These are phyloP conservation scores for Volucella inflata DNA, from an alignment of 2,888 invertebrate genomes.

Conservation along the genomic window DNA sequence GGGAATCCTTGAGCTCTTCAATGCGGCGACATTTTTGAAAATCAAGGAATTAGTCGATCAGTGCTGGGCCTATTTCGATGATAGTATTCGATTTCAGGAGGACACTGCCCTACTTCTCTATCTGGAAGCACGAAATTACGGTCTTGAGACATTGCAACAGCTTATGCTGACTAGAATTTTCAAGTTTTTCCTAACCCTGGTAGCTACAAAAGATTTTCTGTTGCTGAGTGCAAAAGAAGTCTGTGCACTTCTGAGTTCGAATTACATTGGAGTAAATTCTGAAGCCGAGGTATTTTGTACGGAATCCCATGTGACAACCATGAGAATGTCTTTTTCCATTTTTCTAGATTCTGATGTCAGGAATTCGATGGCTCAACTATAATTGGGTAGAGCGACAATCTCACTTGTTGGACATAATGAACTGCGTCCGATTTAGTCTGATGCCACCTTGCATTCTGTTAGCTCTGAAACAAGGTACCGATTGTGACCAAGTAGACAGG, in stretches of 20 bases:
- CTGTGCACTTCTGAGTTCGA: constrained; percentile 88
- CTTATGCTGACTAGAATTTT: constrained; percentile 87
- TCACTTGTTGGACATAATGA: constrained; percentile 86
- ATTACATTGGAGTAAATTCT: constrained; percentile 90
- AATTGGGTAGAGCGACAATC: constrained; percentile 87
- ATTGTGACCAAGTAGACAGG: constrained; percentile 89
- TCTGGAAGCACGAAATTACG: constrained; percentile 85
- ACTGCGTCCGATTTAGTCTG: constrained; percentile 90
- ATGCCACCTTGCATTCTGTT: constrained; percentile 92
- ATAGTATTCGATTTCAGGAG: constrained; percentile 88
- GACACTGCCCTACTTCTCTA: constrained; percentile 90
- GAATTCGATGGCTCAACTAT: constrained; percentile 90
- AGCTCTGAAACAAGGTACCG: constrained; percentile 90
- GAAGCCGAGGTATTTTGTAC: constrained; percentile 82
- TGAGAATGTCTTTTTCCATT: constrained; percentile 53
- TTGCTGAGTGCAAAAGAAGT: constrained; percentile 88
- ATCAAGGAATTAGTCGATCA: constrained; percentile 91
- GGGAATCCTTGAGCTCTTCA: constrained; percentile 89
- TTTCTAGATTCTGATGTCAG: constrained; percentile 89
- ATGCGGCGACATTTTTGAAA: constrained; percentile 88
- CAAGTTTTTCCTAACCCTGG: constrained; percentile 90
- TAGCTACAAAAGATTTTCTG: constrained; percentile 90
- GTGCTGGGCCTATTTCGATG: constrained; percentile 90
- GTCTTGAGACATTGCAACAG: constrained; percentile 79
- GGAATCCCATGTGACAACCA: background rate